These are phyloP conservation scores for Oedothorax gibbosus DNA, from an alignment of 1,140 invertebrate species.

Conservation along the genomic window DNA sequence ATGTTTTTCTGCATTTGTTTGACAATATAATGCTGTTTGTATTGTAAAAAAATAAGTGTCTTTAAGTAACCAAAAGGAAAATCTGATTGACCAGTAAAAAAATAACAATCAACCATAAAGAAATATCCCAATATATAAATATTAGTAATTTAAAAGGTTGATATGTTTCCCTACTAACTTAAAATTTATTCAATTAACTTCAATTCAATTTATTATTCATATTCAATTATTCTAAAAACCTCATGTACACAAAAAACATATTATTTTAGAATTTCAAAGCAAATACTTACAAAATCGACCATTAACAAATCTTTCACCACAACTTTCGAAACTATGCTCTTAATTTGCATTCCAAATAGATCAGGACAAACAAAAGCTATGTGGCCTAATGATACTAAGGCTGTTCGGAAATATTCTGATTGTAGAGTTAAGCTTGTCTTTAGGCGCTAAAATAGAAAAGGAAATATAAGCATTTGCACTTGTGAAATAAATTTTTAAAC, in stretches of 20 bases:
- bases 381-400: conserved; percentile 93
- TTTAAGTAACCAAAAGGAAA: too few relatives aligned
- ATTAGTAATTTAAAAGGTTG: too few relatives aligned
- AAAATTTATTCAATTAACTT: too few relatives aligned
- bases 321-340: conserved; percentile 93
- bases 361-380: conserved; percentile 90
- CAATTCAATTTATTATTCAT: too few relatives aligned
- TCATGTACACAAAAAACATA: not conserved
- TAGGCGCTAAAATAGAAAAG: conserved; percentile 67
- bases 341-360: conserved; percentile 88
- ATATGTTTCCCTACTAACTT: too few relatives aligned
- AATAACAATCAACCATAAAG: too few relatives aligned
- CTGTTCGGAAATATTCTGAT: conserved; percentile 88
- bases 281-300: conserved; percentile 74
- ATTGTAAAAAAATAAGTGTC: too few relatives aligned
- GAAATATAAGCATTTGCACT: conserved; percentile 27
- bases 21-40: too few relatives aligned
- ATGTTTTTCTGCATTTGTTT: too few relatives aligned
- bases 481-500: not conserved
- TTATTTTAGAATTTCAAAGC: not conserved
- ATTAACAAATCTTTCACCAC: conserved; percentile 96
- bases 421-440: conserved; percentile 77
- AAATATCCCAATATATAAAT: too few relatives aligned
- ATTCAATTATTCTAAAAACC: too few relatives aligned
- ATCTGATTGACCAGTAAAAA: too few relatives aligned